Conservation (phyloP, 92 coral and sea anemone species). For the Phenganax marumi region DNA sequence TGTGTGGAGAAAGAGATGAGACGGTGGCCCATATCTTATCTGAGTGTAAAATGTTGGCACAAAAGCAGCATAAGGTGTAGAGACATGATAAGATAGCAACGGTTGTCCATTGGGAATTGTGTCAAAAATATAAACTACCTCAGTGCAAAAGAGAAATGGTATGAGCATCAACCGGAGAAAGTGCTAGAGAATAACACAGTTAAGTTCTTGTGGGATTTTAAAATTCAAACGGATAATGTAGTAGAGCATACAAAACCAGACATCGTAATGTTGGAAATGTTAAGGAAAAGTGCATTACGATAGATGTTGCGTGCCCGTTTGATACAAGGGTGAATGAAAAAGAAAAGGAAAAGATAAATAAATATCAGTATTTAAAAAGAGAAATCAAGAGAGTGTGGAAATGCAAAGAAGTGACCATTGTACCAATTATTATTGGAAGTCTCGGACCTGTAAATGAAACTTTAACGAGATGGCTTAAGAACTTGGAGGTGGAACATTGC, state of each 20-base stretch:
- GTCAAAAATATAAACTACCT: background rate
- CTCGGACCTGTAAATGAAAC: slow-evolving; percentile 37
- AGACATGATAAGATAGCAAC: slow-evolving; percentile 11
- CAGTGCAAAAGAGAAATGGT: slow-evolving; percentile 29
- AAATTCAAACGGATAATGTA: slow-evolving; percentile 29
- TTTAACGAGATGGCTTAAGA: slow-evolving; percentile 14
- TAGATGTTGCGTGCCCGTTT: too few species aligned
- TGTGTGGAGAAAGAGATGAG: slow-evolving; percentile 43
- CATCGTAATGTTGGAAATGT: background rate
- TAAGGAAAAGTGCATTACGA: background rate
- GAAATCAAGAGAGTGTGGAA: slow-evolving; percentile 26
- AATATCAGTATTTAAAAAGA: slow-evolving; percentile 16
- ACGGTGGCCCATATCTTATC: slow-evolving; percentile 24
- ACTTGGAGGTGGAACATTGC: slow-evolving; percentile 25
- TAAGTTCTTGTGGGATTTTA: slow-evolving; percentile 41
- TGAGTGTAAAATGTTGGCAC: slow-evolving; percentile 36
- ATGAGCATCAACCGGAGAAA: slow-evolving; percentile 23
- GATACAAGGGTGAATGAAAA: too few species aligned
- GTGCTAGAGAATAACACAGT: background rate
- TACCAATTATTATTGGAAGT: slow-evolving; percentile 37
- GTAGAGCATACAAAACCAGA: slow-evolving; percentile 27
- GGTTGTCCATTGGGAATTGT: slow-evolving; percentile 20
- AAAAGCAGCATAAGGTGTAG: slow-evolving; percentile 21
- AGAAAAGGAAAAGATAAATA: slow-evolving; percentile 27
- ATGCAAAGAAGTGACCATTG: slow-evolving; percentile 27